phyloP scores from a whole-genome alignment of 2,888 invertebrate species.

The Drosophila atripex region DNA sequence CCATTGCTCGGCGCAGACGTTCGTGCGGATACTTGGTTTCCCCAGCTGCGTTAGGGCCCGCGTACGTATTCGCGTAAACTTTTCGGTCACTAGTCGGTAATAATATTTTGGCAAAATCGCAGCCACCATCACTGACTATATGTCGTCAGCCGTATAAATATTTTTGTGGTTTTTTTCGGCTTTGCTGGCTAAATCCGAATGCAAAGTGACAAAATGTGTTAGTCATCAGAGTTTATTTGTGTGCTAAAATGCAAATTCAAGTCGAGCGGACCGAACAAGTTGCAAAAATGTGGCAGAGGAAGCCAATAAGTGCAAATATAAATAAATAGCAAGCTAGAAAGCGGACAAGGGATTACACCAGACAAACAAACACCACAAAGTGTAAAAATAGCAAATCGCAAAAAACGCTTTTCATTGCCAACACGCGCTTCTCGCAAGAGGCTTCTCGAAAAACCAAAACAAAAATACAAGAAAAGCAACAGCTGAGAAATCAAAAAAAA shows the following conservation, averaged over 20 bases:
- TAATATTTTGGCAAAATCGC: slow-evolving; percentile 24
- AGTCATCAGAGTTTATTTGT: slow-evolving; percentile 36
- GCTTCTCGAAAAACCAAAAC: slow-evolving; percentile 22
- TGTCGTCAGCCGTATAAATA: slow-evolving; percentile 55
- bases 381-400: slow-evolving; percentile 51
- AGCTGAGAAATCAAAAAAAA: slow-evolving; percentile 11
- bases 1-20: slow-evolving; percentile 50
- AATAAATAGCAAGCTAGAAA: slow-evolving; percentile 32
- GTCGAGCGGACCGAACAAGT: slow-evolving; percentile 52
- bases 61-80: slow-evolving; percentile 51
- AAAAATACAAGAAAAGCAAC: slow-evolving; percentile 22
- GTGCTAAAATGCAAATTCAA: slow-evolving; percentile 51
- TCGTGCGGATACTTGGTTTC: slow-evolving; percentile 29
- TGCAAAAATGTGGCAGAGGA: slow-evolving; percentile 55
- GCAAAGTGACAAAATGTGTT: slow-evolving; percentile 57
- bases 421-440: slow-evolving; percentile 56
- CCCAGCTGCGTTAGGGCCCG: slow-evolving; percentile 44
- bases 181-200: slow-evolving; percentile 15
- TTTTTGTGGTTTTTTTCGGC: slow-evolving; percentile 25
- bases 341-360: slow-evolving; percentile 56
- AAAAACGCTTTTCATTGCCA: slow-evolving; percentile 64
- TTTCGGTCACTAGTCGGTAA: slow-evolving; percentile 30
- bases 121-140: slow-evolving; percentile 14
- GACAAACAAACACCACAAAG: slow-evolving; percentile 36
- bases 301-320: slow-evolving; percentile 64